Conservation (phyloP, 2,113 vertebrate genomes). For the Cephalopterus ornatus region DNA sequence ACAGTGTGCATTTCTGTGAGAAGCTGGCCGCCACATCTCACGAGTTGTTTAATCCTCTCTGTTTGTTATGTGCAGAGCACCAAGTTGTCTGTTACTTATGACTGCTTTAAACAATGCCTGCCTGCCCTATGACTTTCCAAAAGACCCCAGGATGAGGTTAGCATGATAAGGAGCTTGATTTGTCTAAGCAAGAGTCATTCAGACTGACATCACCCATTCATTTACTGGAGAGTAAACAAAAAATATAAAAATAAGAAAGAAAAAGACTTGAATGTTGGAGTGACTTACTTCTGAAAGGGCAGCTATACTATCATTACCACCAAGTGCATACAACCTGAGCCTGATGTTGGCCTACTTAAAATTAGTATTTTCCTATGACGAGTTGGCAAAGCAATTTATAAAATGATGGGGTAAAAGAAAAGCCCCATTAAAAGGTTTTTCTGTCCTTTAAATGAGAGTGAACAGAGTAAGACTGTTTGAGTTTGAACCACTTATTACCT, state of each 20-base stretch:
- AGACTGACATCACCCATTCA: slow-evolving; percentile 66
- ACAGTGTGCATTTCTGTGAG: not conserved
- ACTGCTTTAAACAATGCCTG: slow-evolving; percentile 63
- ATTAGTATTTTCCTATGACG: slow-evolving; percentile 78
- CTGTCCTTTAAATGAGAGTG: slow-evolving; percentile 58
- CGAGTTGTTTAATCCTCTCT: not conserved
- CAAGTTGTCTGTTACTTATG: slow-evolving; percentile 45
- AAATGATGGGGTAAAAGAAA: slow-evolving; percentile 72
- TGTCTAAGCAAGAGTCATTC: slow-evolving; percentile 68
- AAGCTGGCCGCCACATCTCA: not conserved
- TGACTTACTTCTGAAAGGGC: slow-evolving; percentile 71
- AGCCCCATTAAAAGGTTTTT: slow-evolving; percentile 63
- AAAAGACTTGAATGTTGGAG: slow-evolving; percentile 68
- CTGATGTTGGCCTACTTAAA: slow-evolving; percentile 71
- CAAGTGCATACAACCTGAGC: slow-evolving; percentile 68
- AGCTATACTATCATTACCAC: slow-evolving; percentile 73
- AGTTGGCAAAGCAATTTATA: slow-evolving; percentile 77
- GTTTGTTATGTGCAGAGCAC: not conserved
- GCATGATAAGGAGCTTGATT: slow-evolving; percentile 51
- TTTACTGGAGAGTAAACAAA: slow-evolving; percentile 68
- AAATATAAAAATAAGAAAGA: slow-evolving; percentile 16
- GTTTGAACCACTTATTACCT: slow-evolving; percentile 67
- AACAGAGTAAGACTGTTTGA: slow-evolving; percentile 17
- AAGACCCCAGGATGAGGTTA: slow-evolving; percentile 59
- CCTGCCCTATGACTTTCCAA: slow-evolving; percentile 48